Evolutionary conservation across 1,140 invertebrate genomes (phyloP).

Genomic region (Diorhabda sublineata): DNA sequence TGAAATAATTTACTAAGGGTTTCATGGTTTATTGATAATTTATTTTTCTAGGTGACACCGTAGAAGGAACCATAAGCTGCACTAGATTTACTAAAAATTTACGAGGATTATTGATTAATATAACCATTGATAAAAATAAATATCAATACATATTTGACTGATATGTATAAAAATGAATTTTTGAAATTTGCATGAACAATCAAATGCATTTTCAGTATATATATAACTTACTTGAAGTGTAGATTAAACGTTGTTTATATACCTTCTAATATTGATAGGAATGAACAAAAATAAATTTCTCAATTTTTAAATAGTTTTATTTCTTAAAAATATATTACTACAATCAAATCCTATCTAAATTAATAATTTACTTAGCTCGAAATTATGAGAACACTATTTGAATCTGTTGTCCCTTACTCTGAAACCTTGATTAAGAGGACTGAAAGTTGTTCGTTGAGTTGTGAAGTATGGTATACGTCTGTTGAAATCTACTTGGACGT

Average conservation of each 20-base stretch:
- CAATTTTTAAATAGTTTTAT: slow-evolving; percentile 6
- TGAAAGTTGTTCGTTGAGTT: slow-evolving; percentile 54
- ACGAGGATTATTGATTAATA: slow-evolving; percentile 39
- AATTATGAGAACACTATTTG: slow-evolving; percentile 23
- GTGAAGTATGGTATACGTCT: slow-evolving; percentile 50
- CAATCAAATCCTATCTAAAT: slow-evolving; percentile 28
- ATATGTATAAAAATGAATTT: slow-evolving; percentile 6
- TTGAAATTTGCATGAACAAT: too few species aligned
- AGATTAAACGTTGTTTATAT: too few species aligned
- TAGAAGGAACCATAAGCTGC: slow-evolving; percentile 39
- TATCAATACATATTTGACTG: slow-evolving; percentile 43
- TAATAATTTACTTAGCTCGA: slow-evolving; percentile 37
- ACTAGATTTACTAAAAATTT: slow-evolving; percentile 41
- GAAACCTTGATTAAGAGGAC: slow-evolving; percentile 58
- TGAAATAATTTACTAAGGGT: not conserved
- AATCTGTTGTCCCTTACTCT: slow-evolving; percentile 48
- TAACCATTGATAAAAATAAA: slow-evolving; percentile 38
- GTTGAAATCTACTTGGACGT: slow-evolving; percentile 63
- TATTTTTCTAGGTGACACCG: slow-evolving; percentile 36
- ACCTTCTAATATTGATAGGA: too few species aligned
- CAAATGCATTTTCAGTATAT: too few species aligned
- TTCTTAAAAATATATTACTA: slow-evolving; percentile 35
- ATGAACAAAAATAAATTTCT: slow-evolving; percentile 17
- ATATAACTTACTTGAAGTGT: too few species aligned
- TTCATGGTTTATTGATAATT: not conserved